phyloP scores from a whole-genome alignment of 1,140 invertebrate species.

The Aricia agestis region DNA sequence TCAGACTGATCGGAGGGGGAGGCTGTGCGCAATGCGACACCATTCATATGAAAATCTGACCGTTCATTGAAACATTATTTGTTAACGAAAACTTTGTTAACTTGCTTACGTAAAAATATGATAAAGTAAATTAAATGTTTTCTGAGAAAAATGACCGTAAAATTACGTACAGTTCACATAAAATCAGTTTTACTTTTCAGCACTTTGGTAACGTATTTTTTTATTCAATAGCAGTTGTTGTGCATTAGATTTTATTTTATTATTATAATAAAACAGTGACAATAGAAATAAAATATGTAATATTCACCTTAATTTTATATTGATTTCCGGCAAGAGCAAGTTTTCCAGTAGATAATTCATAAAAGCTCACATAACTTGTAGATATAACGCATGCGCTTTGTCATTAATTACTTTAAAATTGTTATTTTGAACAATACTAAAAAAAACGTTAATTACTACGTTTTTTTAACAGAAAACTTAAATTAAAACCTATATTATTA shows the following conservation, averaged over 20 bases:
- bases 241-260: no score
- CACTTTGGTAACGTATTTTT: no score
- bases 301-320: not conserved
- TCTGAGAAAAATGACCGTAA: not conserved
- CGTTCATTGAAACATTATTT: constrained; percentile 23
- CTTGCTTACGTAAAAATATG: not conserved
- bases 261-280: no score
- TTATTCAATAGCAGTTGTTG: no score
- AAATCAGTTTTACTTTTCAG: no score
- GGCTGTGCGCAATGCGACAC: constrained; percentile 72
- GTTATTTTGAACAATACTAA: no score
- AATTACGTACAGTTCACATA: no score
- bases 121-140: constrained; percentile 14
- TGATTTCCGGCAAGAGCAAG: not conserved
- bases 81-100: constrained; percentile 2
- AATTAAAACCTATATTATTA: no score
- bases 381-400: not conserved
- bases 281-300: not conserved
- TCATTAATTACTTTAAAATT: not conserved
- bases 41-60: constrained; percentile 44
- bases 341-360: not conserved
- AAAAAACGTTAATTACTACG: no score
- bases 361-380: not conserved
- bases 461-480: no score
- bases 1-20: constrained; percentile 62